Conservation (phyloP, 2,888 invertebrate species). For the Meliscaeva auricollis region DNA sequence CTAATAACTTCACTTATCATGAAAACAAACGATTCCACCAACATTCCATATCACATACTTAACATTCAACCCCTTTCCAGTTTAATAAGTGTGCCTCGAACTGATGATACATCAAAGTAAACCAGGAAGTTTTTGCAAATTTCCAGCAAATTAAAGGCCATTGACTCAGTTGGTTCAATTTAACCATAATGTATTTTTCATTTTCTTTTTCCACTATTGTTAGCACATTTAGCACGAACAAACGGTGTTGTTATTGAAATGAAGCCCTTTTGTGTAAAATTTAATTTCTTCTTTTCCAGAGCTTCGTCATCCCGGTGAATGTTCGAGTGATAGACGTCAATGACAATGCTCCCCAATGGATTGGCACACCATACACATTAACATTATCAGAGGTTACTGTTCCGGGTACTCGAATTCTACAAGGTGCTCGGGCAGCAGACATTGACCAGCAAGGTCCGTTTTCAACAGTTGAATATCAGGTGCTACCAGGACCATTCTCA, state of each 20-base stretch:
- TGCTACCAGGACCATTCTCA: slow-evolving; percentile 91
- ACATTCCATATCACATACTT: too few relatives aligned
- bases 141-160: slow-evolving; percentile 44
- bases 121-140: slow-evolving; percentile 4
- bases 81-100: background rate
- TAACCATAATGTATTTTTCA: background rate
- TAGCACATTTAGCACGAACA: slow-evolving; percentile 37
- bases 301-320: slow-evolving; percentile 84
- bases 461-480: slow-evolving; percentile 92
- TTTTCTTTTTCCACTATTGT: slow-evolving; percentile 20
- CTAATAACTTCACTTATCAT: too few relatives aligned
- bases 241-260: background rate
- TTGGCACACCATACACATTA: slow-evolving; percentile 91
- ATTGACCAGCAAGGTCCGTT: slow-evolving; percentile 95
- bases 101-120: slow-evolving; percentile 33
- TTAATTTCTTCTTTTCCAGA: slow-evolving; percentile 77
- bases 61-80: background rate
- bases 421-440: slow-evolving; percentile 91
- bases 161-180: slow-evolving; percentile 36
- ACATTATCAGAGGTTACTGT: slow-evolving; percentile 93
- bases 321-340: slow-evolving; percentile 94
- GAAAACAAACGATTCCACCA: too few relatives aligned
- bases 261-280: background rate
- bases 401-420: slow-evolving; percentile 89
- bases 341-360: slow-evolving; percentile 94